Percentiles rank a stretch among this genome's conserved stretches.
Evolutionary conservation across 2,888 invertebrate genomes (phyloP).

Genomic region (Neocrepidodera transversa): DNA sequence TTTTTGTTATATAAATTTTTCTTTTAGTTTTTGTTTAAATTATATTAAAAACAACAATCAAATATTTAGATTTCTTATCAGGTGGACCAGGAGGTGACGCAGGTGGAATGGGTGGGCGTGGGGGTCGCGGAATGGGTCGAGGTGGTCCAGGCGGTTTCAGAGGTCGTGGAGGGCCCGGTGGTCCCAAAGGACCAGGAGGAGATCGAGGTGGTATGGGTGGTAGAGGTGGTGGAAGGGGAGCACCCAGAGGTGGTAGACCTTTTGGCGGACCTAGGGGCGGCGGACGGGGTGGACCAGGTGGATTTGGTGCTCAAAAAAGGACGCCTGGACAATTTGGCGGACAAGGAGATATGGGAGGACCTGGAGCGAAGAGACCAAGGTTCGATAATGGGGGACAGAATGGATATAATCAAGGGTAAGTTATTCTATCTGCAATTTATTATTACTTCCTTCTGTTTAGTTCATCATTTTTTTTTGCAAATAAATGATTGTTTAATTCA

Average conservation of each 20-base stretch:
- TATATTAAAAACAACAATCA: neutral
- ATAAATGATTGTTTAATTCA: constrained; percentile 9
- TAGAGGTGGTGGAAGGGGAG: constrained; percentile 26
- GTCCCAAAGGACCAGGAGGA: constrained; percentile 35
- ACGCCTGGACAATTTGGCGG: constrained; percentile 44
- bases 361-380: constrained; percentile 50
- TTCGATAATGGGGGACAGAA: constrained; percentile 51
- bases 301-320: constrained; percentile 44
- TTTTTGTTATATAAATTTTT: neutral
- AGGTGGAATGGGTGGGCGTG: constrained; percentile 14
- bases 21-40: neutral
- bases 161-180: constrained; percentile 42
- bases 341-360: constrained; percentile 46
- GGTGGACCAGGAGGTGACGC: constrained; percentile 31
- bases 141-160: constrained; percentile 39
- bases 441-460: too few relatives aligned
- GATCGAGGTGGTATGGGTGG: constrained; percentile 37
- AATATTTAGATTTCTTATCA: constrained; percentile 17
- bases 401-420: constrained; percentile 51
- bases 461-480: too few relatives aligned
- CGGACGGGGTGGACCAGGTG: constrained; percentile 41
- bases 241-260: constrained; percentile 30
- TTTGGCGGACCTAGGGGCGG: constrained; percentile 25
- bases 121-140: constrained; percentile 17
- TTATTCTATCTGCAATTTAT: neutral